Conservation (phyloP, 2,113 vertebrate species). For the Oncorhynchus clarkii region DNA sequence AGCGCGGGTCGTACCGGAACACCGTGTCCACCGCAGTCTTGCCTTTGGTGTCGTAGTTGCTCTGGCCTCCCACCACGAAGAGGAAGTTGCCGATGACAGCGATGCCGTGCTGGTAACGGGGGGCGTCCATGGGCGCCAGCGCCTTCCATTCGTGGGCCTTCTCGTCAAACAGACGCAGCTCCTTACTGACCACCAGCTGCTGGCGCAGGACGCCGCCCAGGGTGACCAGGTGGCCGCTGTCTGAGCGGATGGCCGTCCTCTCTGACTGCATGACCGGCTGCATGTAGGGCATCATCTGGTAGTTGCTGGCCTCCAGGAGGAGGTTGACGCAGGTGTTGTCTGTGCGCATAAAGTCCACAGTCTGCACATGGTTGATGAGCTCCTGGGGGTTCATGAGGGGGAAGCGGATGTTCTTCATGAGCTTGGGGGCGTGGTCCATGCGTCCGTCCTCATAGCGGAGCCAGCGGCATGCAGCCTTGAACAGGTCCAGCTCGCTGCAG, state of each 20-base stretch:
- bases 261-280: constrained; percentile 99
- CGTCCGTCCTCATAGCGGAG: constrained; percentile 84
- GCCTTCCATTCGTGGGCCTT: constrained; percentile 94
- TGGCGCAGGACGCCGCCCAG: constrained; percentile 94
- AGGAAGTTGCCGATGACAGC: constrained; percentile 98
- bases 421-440: constrained; percentile 90
- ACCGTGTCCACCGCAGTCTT: constrained; percentile 98
- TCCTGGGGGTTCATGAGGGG: constrained; percentile 97
- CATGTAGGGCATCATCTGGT: constrained; percentile 99
- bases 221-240: constrained; percentile 92
- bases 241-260: constrained; percentile 93
- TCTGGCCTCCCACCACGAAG: constrained; percentile 96
- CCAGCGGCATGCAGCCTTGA: constrained; percentile 97
- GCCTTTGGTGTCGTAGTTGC: constrained; percentile 98
- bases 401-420: constrained; percentile 99
- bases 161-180: constrained; percentile 93
- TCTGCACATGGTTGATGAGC: constrained; percentile 97
- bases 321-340: constrained; percentile 97
- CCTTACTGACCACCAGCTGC: constrained; percentile 97
- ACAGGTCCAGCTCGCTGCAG: constrained; percentile 95
- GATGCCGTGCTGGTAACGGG: constrained; percentile 97
- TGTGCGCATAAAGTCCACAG: constrained; percentile 97
- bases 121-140: constrained; percentile 96
- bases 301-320: constrained; percentile 97
- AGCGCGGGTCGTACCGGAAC: constrained; percentile 96